These are phyloP conservation scores for Parasteatoda lunata DNA, from an alignment of 2,888 invertebrate genomes.

Conservation along the genomic window DNA sequence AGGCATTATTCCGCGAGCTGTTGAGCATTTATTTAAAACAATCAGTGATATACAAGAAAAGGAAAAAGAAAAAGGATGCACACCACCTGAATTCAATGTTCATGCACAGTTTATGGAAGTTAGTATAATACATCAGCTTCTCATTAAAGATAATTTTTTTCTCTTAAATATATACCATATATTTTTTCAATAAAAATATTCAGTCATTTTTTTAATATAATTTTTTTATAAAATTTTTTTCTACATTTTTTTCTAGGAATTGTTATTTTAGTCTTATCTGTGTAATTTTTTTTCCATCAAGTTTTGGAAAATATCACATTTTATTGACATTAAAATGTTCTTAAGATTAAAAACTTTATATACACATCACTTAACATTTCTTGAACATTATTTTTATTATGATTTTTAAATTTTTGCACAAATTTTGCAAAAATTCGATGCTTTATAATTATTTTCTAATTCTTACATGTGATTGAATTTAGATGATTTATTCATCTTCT, in stretches of 20 bases:
- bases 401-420: no score
- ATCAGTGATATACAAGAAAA: slow-evolving; percentile 80
- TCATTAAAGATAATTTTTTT: background rate
- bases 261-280: no score
- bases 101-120: slow-evolving; percentile 91
- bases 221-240: background rate
- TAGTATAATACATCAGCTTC: background rate
- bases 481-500: no score
- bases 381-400: no score
- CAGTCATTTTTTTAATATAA: background rate
- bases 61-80: slow-evolving; percentile 80
- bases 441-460: no score
- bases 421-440: no score
- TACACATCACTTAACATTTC: no score
- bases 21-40: slow-evolving; percentile 91
- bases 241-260: background rate
- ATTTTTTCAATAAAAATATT: background rate
- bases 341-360: no score
- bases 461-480: no score
- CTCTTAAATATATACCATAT: background rate
- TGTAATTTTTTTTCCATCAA: no score
- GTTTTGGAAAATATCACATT: no score
- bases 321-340: no score
- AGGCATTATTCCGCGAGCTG: slow-evolving; percentile 97
- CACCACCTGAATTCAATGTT: slow-evolving; percentile 83